Base-by-base conservation (phyloP, 1,140 invertebrate species). In the Drosophila teissieri region DNA sequence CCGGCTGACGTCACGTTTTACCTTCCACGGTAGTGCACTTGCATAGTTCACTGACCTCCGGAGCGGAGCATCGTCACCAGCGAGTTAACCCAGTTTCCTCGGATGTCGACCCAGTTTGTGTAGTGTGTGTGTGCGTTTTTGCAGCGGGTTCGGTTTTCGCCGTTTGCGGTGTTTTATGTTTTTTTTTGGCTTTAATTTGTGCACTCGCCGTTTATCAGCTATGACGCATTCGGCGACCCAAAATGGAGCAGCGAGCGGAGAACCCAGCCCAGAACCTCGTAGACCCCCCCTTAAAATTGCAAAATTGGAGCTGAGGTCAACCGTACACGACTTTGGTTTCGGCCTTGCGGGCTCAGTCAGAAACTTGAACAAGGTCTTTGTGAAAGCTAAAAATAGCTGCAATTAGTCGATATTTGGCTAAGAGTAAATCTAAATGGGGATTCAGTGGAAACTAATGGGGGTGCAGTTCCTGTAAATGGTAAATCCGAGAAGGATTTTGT, bases 1-100 rank as follows among this genome's bases (percentile, higher is more conserved):
- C 57, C 5, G 11, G 45, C 84, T 88, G 84, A 88, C 84, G 84
- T 88, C 84, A 88, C 65, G 46, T 90, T 89, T 88, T 60, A 88
- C 84, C 84, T 89, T 88, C 84, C 80, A 88, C 80, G 73, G 80
- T 17, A 80, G 73, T 89, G 84, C 79, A 89, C 80, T 84, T 52
- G 52, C 75, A 40, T 22, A 73, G 84, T 89, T 74, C 84, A 69
- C 74, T 84, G 84, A 88, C 84, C 64, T 55, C 56, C 62, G 14
- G 55, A 42, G 4, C 22, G 4, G 19, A 19, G 58, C 72, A 49
- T 60, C 65, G 49, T 45, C 62, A 49, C 24, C 61, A 60, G 52
- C 65, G 65, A 69, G 52, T 15, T 88, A 88, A 88, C 84, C 84
- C 64, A 88, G 76, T 89, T 88, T 89, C 65, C 77, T 67, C 70